Base-by-base conservation (phyloP, 2,113 vertebrate genomes). In the Etheostoma cragini region DNA sequence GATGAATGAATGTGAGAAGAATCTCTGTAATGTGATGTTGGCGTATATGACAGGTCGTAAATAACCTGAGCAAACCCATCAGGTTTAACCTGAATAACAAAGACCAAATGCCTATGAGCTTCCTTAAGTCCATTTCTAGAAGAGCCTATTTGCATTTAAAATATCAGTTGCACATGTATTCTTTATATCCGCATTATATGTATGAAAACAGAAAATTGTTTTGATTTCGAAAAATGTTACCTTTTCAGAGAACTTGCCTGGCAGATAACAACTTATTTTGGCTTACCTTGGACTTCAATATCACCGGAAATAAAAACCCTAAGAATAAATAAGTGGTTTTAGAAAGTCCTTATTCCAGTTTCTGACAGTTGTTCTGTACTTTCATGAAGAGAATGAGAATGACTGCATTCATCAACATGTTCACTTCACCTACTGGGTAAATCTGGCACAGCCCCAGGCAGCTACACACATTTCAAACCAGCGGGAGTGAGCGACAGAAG, bases 1-100 rank as follows among this genome's bases (percentile, higher is more conserved):
- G 3, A 24, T 22, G 50, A 64, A 24, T 47, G 10, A 6, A 24
- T 35, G 49, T 26, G 15, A 50, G 6, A 61, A 74, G 57, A 54
- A 76, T 74, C 3, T 82, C 21, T 60, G 64, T 2, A 14, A 88
- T 84, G 78, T 0, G 12, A 2, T 66, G 13, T 11, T 57, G 54
- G 3, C 47, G 15, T 22, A 21, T 16, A 5, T 26, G 2, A 33
- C 8, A 24, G 35, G 38, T 17, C 72, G 4, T 49, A 6, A 78
- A 45, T 15, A 19, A 1, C 52, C 4, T 14, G 22, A 61, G 1
- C 1, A 6, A 35, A 70, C 66, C 45, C 17, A 60, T 67, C 90
- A 76, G 83, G 90, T 92, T 91, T 84, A 35, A 88, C 92, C 85
- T 72, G 92, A 82, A 80, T 8, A 42, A 57, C 86, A n/a, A 42